Conservation (phyloP, 2,113 vertebrate species). For the Sceloporus undulatus region DNA sequence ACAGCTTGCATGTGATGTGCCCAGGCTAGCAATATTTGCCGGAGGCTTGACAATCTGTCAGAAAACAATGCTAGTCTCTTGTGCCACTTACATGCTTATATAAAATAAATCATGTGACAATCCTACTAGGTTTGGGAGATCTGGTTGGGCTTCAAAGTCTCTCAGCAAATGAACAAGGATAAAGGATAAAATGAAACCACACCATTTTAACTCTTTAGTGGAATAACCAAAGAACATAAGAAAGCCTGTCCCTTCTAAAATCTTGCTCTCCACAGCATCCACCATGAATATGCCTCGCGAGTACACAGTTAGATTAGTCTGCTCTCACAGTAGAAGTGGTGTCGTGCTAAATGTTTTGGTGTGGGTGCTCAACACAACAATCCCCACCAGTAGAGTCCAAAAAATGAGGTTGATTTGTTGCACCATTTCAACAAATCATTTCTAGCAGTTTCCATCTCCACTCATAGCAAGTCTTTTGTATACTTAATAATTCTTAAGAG, state of each 20-base stretch:
- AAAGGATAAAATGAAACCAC: background rate
- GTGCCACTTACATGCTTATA: slow-evolving; percentile 48
- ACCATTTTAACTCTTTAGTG: background rate
- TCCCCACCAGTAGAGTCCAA: background rate
- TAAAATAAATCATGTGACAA: slow-evolving; percentile 51
- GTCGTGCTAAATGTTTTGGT: background rate
- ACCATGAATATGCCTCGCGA: background rate
- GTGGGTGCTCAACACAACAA: background rate
- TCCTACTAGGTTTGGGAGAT: slow-evolving; percentile 38
- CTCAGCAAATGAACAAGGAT: background rate
- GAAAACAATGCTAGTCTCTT: slow-evolving; percentile 50
- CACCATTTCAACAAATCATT: background rate
- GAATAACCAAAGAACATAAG: background rate
- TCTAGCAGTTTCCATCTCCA: background rate
- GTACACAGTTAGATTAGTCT: background rate
- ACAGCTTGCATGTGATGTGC: slow-evolving; percentile 42
- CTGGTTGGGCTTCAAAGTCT: slow-evolving; percentile 36
- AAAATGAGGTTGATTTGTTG: background rate
- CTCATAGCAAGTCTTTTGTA: background rate
- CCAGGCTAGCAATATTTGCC: slow-evolving; percentile 47
- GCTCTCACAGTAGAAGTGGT: background rate
- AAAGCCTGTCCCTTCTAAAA: background rate
- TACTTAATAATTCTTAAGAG: background rate
- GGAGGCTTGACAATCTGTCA: slow-evolving; percentile 65
- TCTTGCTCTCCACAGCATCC: background rate